Conservation (phyloP, 1,140 invertebrate genomes). For the Diorhabda sublineata region DNA sequence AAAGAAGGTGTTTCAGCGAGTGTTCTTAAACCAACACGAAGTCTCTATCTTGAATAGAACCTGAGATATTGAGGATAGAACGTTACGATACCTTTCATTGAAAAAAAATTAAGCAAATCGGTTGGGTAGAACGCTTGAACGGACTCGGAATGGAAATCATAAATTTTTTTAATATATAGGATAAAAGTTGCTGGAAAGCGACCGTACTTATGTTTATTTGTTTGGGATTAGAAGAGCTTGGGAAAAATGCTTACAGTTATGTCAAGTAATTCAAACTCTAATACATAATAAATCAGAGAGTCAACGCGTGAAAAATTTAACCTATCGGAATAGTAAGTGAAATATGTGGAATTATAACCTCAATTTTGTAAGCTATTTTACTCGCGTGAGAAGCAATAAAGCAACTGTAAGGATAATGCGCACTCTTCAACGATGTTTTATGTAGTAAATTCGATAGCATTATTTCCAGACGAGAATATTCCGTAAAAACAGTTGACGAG, state of each 20-base stretch:
- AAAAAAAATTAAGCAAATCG: too few species aligned
- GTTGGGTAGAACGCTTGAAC: too few species aligned
- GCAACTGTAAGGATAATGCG: background rate
- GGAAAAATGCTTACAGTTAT: background rate
- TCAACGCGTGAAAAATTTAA: background rate
- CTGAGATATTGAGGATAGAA: too few species aligned
- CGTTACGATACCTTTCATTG: too few species aligned
- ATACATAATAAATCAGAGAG: background rate
- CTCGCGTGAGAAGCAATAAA: background rate
- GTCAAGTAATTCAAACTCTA: background rate
- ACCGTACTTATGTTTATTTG: background rate
- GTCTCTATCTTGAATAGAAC: too few species aligned
- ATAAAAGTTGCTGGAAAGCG: too few species aligned
- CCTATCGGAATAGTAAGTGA: background rate
- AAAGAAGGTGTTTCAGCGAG: too few species aligned
- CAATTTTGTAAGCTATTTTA: background rate
- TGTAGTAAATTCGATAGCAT: background rate
- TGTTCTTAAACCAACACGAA: too few species aligned
- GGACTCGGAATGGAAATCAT: too few species aligned
- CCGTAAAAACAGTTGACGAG: constrained; percentile 6
- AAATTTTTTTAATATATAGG: too few species aligned
- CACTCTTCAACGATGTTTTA: background rate
- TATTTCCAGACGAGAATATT: constrained; percentile 18
- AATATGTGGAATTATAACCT: background rate
- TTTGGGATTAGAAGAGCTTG: background rate